Base-by-base conservation (phyloP, 2,888 invertebrate species). In the Chaetogeoica ovagalla region DNA sequence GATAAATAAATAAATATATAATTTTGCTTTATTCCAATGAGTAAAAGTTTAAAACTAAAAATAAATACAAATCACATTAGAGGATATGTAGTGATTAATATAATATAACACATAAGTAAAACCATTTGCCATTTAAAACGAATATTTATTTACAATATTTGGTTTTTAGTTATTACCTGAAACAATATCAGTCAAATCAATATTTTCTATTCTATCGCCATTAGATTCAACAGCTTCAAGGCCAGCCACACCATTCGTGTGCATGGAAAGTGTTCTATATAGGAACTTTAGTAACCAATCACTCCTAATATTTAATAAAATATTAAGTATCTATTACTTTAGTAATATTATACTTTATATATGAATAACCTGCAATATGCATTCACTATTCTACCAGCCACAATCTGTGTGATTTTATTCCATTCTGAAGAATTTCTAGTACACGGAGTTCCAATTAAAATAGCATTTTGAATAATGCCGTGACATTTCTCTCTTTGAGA, bases 261-360 rank as follows among this genome's bases (percentile, higher is more conserved):
- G 88, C 81, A 89, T 89, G 37, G 90, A 89, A 75, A 91, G 88
- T 21, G 91, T 90, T 65, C 91, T 87, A 85, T 90, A 91, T 69
- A 91, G 85, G 84, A 91, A 91, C 86, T 90, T 89, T 82, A 91
- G 85, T 73, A 91, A 85, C 91, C 91, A 91, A 85, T 91, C 91
- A 55, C 88, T 87, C 55, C 89, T 89, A 84, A 17, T 63, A 57
- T 70, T 68, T 48, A 1, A 60, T 43, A 15, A 76, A 74, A 73
- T 66, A 59, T 75, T 3, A 60, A 59, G 37, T 11, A 9, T 65
- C 48, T 57, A 57, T 0, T 55, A 59, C 13, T 5, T 52, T 48
- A 21, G 55, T 19, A 75, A 19, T n/a, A 43, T 5, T 76, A n/a
- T 57, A 13, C 19, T 23, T 72, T 17, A 30, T n/a, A 17, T 62